Base-by-base conservation (phyloP, 1,140 invertebrate genomes). In the Microplitis demolitor region DNA sequence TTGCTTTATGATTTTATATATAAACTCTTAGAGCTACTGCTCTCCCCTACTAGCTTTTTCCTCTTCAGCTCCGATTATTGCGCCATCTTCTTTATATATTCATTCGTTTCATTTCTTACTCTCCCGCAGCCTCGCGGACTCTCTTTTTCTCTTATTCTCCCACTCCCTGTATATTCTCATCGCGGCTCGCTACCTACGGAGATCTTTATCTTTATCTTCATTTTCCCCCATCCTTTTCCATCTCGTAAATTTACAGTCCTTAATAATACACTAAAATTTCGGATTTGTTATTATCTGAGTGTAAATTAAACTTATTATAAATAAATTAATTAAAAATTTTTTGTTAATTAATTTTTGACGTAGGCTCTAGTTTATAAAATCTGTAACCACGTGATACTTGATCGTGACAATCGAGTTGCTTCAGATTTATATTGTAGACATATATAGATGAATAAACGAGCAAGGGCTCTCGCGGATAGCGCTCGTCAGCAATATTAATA, bases 401-500 rank as follows among this genome's bases (percentile, higher is more conserved):
- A 24, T 24, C 24, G 24, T 24, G 24, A 24, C 24, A 2, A 24
- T 24, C 24, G 24, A 24, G 24, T 24, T 24, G 24, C 24, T 24
- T 24, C 24, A 2, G 24, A 39, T 39, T 6, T 39, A 39, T 39
- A 39, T 39, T 39, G 8, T 39, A 39, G 4, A 39, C 8, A 39
- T 39, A 39, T 39, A 33, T 53, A 13, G 53, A 58, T 58, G 31
- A 77, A 70, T 34, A 63, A 62, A 71, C n/a, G 6, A 11, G 39
- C 63, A 73, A 81, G 82, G 62, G 76, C 77, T 75, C 82, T 82
- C 72, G 78, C 74, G 78, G 66, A 72, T 82, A 61, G 74, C 71
- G 78, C 84, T 83, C 79, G 82, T 84, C 84, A 85, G 84, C 84
- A 84, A 58, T 81, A 84, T 85, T 80, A 85, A 85, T 85, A 85